Conservation (phyloP, 1,140 invertebrate species). For the Spodoptera litura region DNA sequence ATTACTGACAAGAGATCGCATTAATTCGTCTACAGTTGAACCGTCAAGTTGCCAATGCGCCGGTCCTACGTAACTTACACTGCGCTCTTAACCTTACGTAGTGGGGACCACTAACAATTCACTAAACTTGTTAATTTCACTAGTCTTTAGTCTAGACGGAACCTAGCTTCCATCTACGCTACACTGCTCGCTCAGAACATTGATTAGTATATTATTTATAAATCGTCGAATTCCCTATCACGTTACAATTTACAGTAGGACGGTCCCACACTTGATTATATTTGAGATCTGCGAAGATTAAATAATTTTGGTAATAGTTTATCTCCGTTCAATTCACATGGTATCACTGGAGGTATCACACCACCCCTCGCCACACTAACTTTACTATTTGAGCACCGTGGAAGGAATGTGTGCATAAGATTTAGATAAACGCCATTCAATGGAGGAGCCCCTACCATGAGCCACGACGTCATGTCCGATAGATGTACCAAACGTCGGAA, state of each 20-base stretch:
- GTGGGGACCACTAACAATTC: constrained; percentile 79
- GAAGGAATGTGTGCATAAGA: constrained; percentile 84
- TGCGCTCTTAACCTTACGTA: constrained; percentile 70
- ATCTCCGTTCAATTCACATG: constrained; percentile 71
- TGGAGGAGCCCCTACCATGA: constrained; percentile 27
- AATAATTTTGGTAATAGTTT: constrained; percentile 67
- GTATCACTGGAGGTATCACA: constrained; percentile 66
- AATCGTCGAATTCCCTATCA: constrained; percentile 74
- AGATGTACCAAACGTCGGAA: neutral
- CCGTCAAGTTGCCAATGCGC: constrained; percentile 76
- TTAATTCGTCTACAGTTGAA: constrained; percentile 23
- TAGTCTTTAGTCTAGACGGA: constrained; percentile 76
- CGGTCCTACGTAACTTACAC: constrained; percentile 62
- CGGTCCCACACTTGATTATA: constrained; percentile 79
- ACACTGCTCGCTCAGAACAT: constrained; percentile 30
- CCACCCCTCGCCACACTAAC: constrained; percentile 56
- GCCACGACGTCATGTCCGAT: neutral
- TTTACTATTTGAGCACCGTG: constrained; percentile 81
- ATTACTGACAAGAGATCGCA: constrained; percentile 47
- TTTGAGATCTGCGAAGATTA: constrained; percentile 77
- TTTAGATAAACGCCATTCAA: constrained; percentile 58
- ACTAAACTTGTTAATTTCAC: constrained; percentile 79
- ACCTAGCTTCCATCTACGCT: constrained; percentile 66
- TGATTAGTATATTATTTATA: constrained; percentile 52
- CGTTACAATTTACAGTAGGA: constrained; percentile 81